Conservation (phyloP, 1,140 invertebrate species). For the Trachymyrmex septentrionalis region DNA sequence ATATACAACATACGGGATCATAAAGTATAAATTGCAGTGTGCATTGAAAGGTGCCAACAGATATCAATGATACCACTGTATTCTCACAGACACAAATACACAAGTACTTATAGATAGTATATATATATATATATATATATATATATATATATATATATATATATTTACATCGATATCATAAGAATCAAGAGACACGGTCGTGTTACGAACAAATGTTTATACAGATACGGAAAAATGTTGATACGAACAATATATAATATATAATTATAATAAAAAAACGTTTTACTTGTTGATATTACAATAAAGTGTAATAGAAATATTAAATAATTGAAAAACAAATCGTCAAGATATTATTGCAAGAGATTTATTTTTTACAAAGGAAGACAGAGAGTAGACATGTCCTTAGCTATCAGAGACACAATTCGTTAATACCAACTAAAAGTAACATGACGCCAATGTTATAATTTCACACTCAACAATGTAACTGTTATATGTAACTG, state of each 20-base stretch:
- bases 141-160: background rate
- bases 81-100: background rate
- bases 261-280: background rate
- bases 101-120: background rate
- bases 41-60: background rate
- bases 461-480: too few species aligned
- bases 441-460: too few species aligned
- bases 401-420: too few species aligned
- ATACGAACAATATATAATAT: background rate
- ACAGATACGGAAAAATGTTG: background rate
- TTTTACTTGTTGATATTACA: background rate
- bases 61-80: slow-evolving; percentile 22
- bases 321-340: background rate
- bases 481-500: too few species aligned
- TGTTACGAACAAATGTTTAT: background rate
- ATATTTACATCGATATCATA: slow-evolving; percentile 29
- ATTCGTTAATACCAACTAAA: too few species aligned
- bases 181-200: background rate
- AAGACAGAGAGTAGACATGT: too few species aligned
- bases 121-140: slow-evolving; percentile 15
- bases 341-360: too few species aligned
- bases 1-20: background rate
- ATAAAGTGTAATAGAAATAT: background rate
- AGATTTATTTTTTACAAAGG: too few species aligned
- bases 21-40: background rate